Evolutionary conservation across 2,113 vertebrate species (phyloP), one percentile per base, ranked within the genome.

Genomic region (Silurus meridionalis): DNA sequence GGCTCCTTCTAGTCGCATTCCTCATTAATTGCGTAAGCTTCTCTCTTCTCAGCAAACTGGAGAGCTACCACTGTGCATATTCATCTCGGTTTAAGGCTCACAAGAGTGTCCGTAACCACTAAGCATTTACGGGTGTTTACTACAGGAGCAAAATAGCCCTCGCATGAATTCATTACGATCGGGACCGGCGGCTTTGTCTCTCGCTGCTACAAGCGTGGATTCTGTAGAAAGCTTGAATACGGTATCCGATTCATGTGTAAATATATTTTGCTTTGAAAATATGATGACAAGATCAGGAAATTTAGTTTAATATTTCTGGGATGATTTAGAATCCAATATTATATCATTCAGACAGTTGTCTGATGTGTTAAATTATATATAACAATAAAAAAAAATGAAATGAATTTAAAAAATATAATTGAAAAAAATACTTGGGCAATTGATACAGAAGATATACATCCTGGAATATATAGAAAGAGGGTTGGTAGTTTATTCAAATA

Each of bases 21-120:
- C 80, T 86, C 85, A 83, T 91, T 91, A 89, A 78, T 58, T 58
- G 83, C 37, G 23, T 58, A 58, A 85, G 72, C 87, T 79, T 87
- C 57, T 52, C 61, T 78, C 63, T 77, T 78, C 82, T 85, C 77
- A 46, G 46, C 48, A 80, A 85, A 80, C 79, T 57, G 15, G 46
- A 77, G 64, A 77, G 19, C 21, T 19, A 48, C 58, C 28, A 80
- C 55, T 25, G 66, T 60, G 83, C 67, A 78, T 88, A 83, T 86
- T 85, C 72, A 83, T 88, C 82, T 52, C 15, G 60, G 64, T 72
- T 84, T 61, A 74, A 87, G 72, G 78, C 55, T 84, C 82, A 50
- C 52, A 83, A 75, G 81, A 80, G 52, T 55, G 69, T 81, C 79
- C 48, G 46, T 81, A 58, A 50, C 81, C 87, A 48, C 61, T 84